These are phyloP conservation scores for Hemithea aestivaria DNA, from an alignment of 2,888 invertebrate species.

Conservation along the genomic window DNA sequence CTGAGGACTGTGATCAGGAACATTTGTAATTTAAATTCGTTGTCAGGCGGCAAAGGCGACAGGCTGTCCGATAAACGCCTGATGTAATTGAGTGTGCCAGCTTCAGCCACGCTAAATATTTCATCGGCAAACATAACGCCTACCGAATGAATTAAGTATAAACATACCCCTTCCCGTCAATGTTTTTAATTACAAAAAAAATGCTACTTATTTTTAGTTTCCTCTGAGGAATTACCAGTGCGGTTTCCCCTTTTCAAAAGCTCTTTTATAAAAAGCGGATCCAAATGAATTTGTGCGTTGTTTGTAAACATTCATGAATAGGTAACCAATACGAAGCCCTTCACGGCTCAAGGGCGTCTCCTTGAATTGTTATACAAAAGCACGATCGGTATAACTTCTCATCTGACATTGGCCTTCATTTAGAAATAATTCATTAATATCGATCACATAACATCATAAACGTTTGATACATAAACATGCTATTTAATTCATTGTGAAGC, in stretches of 20 bases:
- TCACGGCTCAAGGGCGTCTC: slow-evolving; percentile 28
- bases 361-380: slow-evolving; percentile 38
- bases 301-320: slow-evolving; percentile 3
- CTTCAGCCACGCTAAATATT: slow-evolving; percentile 35
- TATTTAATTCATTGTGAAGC: no score
- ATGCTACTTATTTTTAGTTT: no score
- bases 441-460: slow-evolving; percentile 46
- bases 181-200: no score
- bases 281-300: no score
- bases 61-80: slow-evolving; percentile 27
- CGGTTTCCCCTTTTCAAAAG: no score
- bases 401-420: slow-evolving; percentile 40
- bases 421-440: slow-evolving; percentile 54
- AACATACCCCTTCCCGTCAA: background rate
- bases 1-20: slow-evolving; percentile 33
- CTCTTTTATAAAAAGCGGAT: no score
- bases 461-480: no score
- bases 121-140: slow-evolving; percentile 31
- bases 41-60: slow-evolving; percentile 18
- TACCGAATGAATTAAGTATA: slow-evolving; percentile 27
- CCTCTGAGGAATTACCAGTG: no score
- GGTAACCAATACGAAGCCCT: slow-evolving; percentile 12
- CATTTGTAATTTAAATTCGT: slow-evolving; percentile 47
- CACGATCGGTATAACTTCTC: slow-evolving; percentile 33
- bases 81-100: slow-evolving; percentile 39